phyloP scores from a whole-genome alignment of 2,888 invertebrate genomes.

The Hypselothyrea guttata region DNA sequence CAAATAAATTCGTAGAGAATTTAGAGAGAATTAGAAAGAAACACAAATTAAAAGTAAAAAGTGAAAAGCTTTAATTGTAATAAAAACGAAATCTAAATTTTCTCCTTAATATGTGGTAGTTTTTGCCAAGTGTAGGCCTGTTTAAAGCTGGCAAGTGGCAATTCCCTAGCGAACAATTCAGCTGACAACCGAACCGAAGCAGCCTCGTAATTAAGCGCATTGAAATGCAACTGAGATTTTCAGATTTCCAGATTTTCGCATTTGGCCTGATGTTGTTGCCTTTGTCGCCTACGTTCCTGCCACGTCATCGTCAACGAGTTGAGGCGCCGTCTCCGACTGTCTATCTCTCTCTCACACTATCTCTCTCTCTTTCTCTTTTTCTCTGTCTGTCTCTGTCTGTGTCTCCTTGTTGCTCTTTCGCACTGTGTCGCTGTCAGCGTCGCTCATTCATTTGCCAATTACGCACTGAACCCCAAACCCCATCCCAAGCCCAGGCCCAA shows the following conservation, averaged over 20 bases:
- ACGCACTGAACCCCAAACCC: slow-evolving; percentile 42
- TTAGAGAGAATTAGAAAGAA: too few species aligned
- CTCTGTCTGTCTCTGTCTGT: background rate
- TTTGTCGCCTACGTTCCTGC: slow-evolving; percentile 22
- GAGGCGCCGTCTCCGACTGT: background rate
- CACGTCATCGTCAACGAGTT: slow-evolving; percentile 31
- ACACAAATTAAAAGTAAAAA: too few species aligned
- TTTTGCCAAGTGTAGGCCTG: too few species aligned
- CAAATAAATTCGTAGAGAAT: too few species aligned
- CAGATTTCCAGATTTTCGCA: slow-evolving; percentile 22
- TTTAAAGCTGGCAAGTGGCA: too few species aligned
- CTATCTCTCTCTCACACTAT: background rate
- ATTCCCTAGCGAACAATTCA: too few species aligned
- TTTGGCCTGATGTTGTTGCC: slow-evolving; percentile 8
- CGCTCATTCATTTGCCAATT: slow-evolving; percentile 71
- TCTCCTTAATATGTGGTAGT: too few species aligned
- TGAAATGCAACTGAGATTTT: slow-evolving; percentile 69
- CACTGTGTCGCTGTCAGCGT: slow-evolving; percentile 14
- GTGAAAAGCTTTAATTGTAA: too few species aligned
- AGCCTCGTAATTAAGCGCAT: slow-evolving; percentile 63
- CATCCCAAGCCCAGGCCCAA: slow-evolving; percentile 5
- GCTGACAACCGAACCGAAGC: slow-evolving; percentile 34
- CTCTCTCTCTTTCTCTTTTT: background rate
- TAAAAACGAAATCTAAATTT: too few species aligned
- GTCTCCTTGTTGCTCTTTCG: slow-evolving; percentile 48